Evolutionary conservation across 2,113 vertebrate genomes (phyloP), one percentile per base, ranked within the genome.

Genomic region (Caretta caretta): DNA sequence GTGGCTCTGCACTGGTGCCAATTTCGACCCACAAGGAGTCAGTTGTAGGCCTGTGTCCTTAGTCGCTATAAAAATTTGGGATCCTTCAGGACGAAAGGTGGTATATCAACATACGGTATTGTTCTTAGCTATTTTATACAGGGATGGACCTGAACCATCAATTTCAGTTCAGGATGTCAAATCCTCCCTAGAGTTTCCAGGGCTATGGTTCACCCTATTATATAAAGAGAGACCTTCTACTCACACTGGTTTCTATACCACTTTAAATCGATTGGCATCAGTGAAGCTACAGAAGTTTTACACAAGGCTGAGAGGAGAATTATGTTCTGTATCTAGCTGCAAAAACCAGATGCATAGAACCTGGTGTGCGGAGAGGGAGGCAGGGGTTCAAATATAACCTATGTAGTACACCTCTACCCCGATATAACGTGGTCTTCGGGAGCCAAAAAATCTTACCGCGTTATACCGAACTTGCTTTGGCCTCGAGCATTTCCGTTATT

Each of bases 1-100:
- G 13, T 24, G 42, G 72, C 38, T 25, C 38, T 48, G 38, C 75
- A 78, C 24, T 29, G 42, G 6, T 46, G 75, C 75, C 75, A 72
- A 5, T 27, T 13, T 46, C 11, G 6, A 78, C 46, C 75, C 42
- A 24, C 13, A 46, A 46, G 6, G 5, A 78, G 25, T 78, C 25
- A 48, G 42, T 48, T 46, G 42, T 48, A 78, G 25, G 25, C 29
- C 13, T 25, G 75, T 14, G 38, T 1, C 24, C 10, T 78, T 78
- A 90, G 83, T 85, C 92, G 91, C 38, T 83, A 65, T 95, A 91
- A 83, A 38, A 86, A 25, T 91, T 75, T 92, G 89, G 93, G 57
- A 84, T 13, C 56, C 38, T 94, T 79, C 38, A 75, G 83, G 25
- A 84, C 80, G 50, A 93, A 96, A 87, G 54, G 35, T 88, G 4